Percentiles rank a stretch among this genome's conserved stretches.
Conservation (phyloP, 1,140 invertebrate species). For the Sminthurinus signatus region DNA sequence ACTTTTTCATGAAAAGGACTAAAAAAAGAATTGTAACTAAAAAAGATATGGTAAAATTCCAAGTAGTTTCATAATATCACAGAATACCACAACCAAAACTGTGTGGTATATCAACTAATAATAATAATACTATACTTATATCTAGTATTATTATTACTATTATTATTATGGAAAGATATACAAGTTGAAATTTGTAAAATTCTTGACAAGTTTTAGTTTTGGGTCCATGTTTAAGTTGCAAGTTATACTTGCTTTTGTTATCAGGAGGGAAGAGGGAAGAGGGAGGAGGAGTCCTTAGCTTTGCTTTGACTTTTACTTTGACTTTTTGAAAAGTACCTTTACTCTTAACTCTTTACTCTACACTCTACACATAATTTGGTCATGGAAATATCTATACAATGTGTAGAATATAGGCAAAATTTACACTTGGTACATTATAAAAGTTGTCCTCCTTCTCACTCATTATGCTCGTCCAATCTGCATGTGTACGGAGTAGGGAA, state of each 20-base stretch:
- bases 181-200: conserved; percentile 31
- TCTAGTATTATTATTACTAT: no score
- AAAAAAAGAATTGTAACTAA: not conserved
- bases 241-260: conserved; percentile 35
- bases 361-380: no score
- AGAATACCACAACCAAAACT: conserved; percentile 14
- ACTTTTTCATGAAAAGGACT: not conserved
- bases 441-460: no score
- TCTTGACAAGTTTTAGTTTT: conserved; percentile 32
- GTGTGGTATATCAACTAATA: no score
- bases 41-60: not conserved
- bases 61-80: not conserved
- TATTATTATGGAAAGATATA: no score
- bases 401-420: not conserved
- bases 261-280: conserved; percentile 10
- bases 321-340: no score
- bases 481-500: not conserved
- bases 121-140: no score
- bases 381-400: no score
- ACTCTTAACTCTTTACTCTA: no score
- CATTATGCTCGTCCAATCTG: no score
- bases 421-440: no score
- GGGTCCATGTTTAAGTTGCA: conserved; percentile 24
- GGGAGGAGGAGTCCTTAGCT: conserved; percentile 3
- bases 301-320: no score